These are phyloP conservation scores for Lacerta bilineata DNA, from an alignment of 2,797 vertebrate species.

Conservation along the genomic window DNA sequence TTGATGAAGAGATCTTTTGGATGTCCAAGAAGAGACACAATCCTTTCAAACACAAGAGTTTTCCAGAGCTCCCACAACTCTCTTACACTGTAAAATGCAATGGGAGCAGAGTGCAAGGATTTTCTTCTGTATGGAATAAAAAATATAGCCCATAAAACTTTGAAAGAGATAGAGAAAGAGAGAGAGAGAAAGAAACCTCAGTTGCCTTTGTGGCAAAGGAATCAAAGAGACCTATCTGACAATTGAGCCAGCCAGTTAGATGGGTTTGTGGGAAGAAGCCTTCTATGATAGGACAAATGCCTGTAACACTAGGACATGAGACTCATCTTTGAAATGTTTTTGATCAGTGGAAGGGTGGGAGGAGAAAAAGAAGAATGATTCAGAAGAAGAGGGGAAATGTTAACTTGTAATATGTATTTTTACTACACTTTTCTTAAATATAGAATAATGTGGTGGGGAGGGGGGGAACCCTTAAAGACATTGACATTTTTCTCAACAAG, in stretches of 20 bases:
- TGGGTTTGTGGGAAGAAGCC: slow-evolving; percentile 40
- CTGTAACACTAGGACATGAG: slow-evolving; percentile 55
- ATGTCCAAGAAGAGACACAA: slow-evolving; percentile 44
- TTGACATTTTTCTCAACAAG: slow-evolving; percentile 85
- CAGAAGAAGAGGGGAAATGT: slow-evolving; percentile 78
- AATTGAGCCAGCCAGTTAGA: slow-evolving; percentile 51
- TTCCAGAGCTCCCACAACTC: slow-evolving; percentile 33
- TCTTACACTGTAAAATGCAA: slow-evolving; percentile 23
- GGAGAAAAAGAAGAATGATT: slow-evolving; percentile 48
- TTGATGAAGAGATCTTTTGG: slow-evolving; percentile 44
- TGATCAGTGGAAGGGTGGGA: slow-evolving; percentile 57
- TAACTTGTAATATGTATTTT: slow-evolving; percentile 89
- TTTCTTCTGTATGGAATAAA: slow-evolving; percentile 48
- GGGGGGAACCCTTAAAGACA: slow-evolving; percentile 80
- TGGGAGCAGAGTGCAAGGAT: slow-evolving; percentile 34
- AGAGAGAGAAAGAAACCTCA: slow-evolving; percentile 28
- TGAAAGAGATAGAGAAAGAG: slow-evolving; percentile 43
- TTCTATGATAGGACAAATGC: slow-evolving; percentile 58
- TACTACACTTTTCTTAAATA: slow-evolving; percentile 90
- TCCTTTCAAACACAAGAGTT: neutral
- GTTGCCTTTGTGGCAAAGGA: slow-evolving; percentile 57
- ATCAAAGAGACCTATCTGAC: slow-evolving; percentile 42
- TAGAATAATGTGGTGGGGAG: slow-evolving; percentile 74
- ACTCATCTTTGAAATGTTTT: slow-evolving; percentile 71
- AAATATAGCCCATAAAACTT: slow-evolving; percentile 56